Percentiles rank a stretch among this genome's conserved stretches.
These are phyloP conservation scores for Falco columbarius DNA, from an alignment of 2,797 vertebrate species.

Conservation along the genomic window DNA sequence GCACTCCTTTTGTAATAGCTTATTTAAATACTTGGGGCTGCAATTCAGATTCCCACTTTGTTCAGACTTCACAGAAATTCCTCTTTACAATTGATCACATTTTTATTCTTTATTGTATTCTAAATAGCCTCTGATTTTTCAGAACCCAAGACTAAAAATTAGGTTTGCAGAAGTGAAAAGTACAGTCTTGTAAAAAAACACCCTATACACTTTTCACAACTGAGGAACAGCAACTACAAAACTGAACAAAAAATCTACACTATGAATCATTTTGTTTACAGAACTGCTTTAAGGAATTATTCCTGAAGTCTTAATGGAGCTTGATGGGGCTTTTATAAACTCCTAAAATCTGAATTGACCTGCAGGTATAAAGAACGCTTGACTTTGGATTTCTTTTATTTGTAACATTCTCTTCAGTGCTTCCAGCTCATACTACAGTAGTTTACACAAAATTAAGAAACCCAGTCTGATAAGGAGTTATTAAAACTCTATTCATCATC, in stretches of 20 bases:
- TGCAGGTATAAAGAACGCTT: neutral
- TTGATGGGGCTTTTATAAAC: slow-evolving; percentile 2
- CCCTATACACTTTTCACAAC: neutral
- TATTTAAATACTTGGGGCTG: slow-evolving; percentile 79
- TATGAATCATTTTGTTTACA: slow-evolving; percentile 43
- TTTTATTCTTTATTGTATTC: slow-evolving; percentile 74
- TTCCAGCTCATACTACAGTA: neutral
- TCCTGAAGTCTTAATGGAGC: slow-evolving; percentile 11
- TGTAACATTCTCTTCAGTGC: neutral
- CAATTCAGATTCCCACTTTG: slow-evolving; percentile 78
- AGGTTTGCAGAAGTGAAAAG: slow-evolving; percentile 58
- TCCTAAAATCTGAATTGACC: slow-evolving; percentile 6
- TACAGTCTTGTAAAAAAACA: slow-evolving; percentile 14
- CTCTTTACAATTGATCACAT: slow-evolving; percentile 73
- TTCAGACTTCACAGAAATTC: slow-evolving; percentile 74
- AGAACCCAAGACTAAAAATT: slow-evolving; percentile 65
- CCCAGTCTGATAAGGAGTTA: neutral
- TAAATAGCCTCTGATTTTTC: slow-evolving; percentile 72
- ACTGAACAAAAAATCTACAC: neutral
- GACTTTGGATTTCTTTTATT: neutral
- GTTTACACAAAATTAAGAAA: neutral
- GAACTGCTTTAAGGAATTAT: slow-evolving; percentile 24
- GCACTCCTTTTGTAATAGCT: slow-evolving; percentile 77
- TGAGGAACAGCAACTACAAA: slow-evolving; percentile 8
- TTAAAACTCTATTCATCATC: neutral